A percentile compares a stretch with the other conserved stretches of the same genome.
phyloP scores from a whole-genome alignment of 92 coral and sea anemone genomes.

The Porites cylindrica region DNA sequence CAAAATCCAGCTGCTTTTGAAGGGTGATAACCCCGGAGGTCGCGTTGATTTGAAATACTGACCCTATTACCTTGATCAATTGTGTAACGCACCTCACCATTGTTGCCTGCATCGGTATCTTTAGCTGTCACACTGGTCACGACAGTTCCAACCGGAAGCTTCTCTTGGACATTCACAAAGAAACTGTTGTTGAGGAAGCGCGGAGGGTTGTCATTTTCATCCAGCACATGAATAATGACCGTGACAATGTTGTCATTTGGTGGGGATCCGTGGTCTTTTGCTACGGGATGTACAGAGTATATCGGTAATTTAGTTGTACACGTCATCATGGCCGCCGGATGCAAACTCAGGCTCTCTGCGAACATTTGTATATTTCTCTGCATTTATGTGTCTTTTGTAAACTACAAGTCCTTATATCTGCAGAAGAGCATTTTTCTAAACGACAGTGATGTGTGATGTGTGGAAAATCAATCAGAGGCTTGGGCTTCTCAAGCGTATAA shows the following conservation, averaged over 20 bases:
- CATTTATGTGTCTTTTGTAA: constrained; percentile 10
- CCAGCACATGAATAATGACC: constrained; percentile 72
- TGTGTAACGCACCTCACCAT: constrained; percentile 81
- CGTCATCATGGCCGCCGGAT: not conserved
- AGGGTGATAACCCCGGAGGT: constrained; percentile 84
- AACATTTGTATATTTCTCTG: constrained; percentile 17
- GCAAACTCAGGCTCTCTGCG: constrained; percentile 13
- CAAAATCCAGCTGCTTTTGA: constrained; percentile 80
- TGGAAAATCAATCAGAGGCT: not conserved
- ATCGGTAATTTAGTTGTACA: constrained; percentile 18
- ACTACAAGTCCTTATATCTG: constrained; percentile 16
- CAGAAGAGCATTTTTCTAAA: not conserved
- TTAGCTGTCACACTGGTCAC: constrained; percentile 89
- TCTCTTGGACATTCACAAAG: constrained; percentile 84
- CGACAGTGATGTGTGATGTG: constrained; percentile 10
- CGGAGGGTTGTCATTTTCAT: constrained; percentile 93
- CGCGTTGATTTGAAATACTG: constrained; percentile 68
- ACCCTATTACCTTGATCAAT: constrained; percentile 83
- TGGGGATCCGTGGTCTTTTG: constrained; percentile 79
- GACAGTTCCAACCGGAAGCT: constrained; percentile 73
- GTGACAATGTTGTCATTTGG: constrained; percentile 58
- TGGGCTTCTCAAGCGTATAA: no score
- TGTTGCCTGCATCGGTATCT: constrained; percentile 80
- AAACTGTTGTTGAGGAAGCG: constrained; percentile 80
- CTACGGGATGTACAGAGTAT: constrained; percentile 66